Percentiles rank a stretch among this genome's conserved stretches.
Conservation (phyloP, 2,113 vertebrate species). For the Aviceda subcristata region DNA sequence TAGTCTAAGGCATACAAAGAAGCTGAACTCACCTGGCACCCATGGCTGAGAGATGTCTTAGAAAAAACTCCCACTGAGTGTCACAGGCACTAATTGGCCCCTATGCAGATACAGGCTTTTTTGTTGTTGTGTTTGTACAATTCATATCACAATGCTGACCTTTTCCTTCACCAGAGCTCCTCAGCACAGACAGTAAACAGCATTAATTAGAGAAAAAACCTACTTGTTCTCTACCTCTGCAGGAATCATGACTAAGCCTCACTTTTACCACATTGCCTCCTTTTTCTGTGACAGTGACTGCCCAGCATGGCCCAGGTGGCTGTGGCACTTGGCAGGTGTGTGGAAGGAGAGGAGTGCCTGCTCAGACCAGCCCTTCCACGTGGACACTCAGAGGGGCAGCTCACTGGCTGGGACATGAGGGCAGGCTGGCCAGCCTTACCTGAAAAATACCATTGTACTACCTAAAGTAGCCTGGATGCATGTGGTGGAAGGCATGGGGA, state of each 20-base stretch:
- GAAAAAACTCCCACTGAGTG: background rate
- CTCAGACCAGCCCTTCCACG: background rate
- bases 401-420: background rate
- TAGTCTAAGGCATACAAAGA: background rate
- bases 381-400: background rate
- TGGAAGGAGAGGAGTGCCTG: background rate
- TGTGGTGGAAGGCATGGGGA: background rate
- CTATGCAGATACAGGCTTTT: accelerated
- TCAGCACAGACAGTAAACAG: background rate
- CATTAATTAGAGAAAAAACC: background rate
- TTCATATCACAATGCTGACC: background rate
- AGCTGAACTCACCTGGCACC: background rate
- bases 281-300: background rate
- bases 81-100: background rate
- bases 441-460: background rate
- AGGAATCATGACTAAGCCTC: background rate
- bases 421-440: background rate
- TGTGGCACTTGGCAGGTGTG: background rate
- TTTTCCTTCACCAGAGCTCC: background rate
- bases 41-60: background rate
- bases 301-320: background rate
- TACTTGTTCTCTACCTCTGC: background rate
- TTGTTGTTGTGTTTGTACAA: background rate
- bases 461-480: background rate
- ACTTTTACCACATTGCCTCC: background rate